Base-by-base conservation (phyloP, 1,140 invertebrate species). In the Monochamus saltuarius region DNA sequence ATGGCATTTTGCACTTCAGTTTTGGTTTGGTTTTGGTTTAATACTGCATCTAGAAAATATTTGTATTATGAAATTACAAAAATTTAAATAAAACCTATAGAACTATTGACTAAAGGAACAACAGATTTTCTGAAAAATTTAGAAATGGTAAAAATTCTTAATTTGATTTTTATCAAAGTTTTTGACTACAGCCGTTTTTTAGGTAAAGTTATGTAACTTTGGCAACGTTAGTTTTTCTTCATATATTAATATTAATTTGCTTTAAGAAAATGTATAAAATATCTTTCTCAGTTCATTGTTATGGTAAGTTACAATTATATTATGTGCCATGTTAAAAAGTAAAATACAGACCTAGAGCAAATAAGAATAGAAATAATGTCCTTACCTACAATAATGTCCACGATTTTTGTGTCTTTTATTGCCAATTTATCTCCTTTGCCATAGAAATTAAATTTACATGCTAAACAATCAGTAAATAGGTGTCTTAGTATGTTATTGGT, bases 1-100 rank as follows among this genome's bases (percentile, higher is more conserved):
- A 50, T 50, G 29, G 29, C 10, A 50, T 50, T n/a, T 50, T 50
- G 17, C 7, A 50, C 35, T 29, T 50, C 10, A 13, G 22, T 50
- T 35, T 50, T 45, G 42, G 13, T 17, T 45, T 45, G 42, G 14
- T 13, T 13, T 16, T 45, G 14, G 19, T 17, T 9, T 45, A 16
- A 16, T n/a, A 45, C 42, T 16, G 42, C 10, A 45, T 45, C 42
- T 45, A 17, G 13, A 45, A 7, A 45, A 17, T 8, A 38, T 38
- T 45, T 45, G 14, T 45, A n/a, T n/a, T n/a, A n/a, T n/a, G n/a
- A n/a, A n/a, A n/a, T n/a, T n/a, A n/a, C n/a, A n/a, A n/a, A n/a
- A n/a, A n/a, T n/a, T n/a, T n/a, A n/a, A n/a, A n/a, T n/a, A n/a
- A n/a, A n/a, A n/a, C n/a, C n/a, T n/a, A n/a, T n/a, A n/a, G n/a